Base-by-base conservation (phyloP, 1,140 invertebrate genomes). In the Brachionus rotundiformis region DNA sequence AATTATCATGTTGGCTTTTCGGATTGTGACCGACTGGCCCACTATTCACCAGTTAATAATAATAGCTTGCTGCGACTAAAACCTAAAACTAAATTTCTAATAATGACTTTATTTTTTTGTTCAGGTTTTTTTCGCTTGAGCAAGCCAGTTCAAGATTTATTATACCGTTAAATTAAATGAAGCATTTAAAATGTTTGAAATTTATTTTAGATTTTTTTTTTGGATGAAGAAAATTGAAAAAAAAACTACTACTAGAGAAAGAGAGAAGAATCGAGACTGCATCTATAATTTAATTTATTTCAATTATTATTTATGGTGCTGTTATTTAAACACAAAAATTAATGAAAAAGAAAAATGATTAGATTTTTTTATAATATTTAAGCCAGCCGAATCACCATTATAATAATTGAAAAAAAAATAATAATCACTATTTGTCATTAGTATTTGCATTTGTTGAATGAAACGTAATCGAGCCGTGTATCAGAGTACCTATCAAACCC, bases 271-370 rank as follows among this genome's bases (percentile, higher is more conserved):
- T 54, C 19, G 47, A 68, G 29, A 68, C 29, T 68, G 63, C 63
- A 68, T 68, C 29, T 73, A 41, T 73, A 73, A 73, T 73, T 73
- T 73, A 73, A 73, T 73, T 73, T 73, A 73, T 73, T 73, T 73
- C 33, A 73, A 73, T 73, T 73, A 73, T 73, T 73, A 73, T 73
- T 73, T 73, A 73, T 73, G 68, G 68, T 73, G 68, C 68, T 73
- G 68, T 73, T 73, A 73, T 73, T 73, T 73, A 25, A 73, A 73
- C 33, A 73, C 33, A 73, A 73, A 73, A 73, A 68, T 68, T 68
- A 68, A 68, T 68, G 63, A 68, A 68, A n/a, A 68, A 36, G 63
- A 68, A 68, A 68, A 68, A 68, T 39, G 31, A 68, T 68, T 68
- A 68, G 29, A 68, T 68, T 68, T 68, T 36, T 68, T 36, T 68